Percentiles rank a stretch among this genome's conserved stretches.
Evolutionary conservation across 2,888 invertebrate genomes (phyloP).

Genomic region (Epistrophe eligans): DNA sequence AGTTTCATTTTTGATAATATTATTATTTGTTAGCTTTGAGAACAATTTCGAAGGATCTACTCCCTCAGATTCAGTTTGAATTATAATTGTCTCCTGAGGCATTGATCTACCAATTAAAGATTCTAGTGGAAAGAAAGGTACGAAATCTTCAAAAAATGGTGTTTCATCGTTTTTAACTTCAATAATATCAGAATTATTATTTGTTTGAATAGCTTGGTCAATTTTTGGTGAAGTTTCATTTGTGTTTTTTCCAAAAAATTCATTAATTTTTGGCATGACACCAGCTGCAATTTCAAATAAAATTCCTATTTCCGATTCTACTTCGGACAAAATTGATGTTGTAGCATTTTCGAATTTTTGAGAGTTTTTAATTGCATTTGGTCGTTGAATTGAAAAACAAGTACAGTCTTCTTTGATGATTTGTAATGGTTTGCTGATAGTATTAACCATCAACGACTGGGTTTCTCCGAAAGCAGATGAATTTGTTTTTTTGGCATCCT

Average conservation of each 20-base stretch:
- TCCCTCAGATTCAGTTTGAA: slow-evolving; percentile 8
- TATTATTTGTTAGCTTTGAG: neutral
- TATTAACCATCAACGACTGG: neutral
- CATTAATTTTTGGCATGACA: neutral
- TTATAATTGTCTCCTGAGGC: slow-evolving; percentile 34
- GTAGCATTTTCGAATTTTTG: slow-evolving; percentile 26
- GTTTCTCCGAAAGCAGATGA: neutral
- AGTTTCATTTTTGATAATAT: neutral
- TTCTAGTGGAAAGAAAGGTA: slow-evolving; percentile 19
- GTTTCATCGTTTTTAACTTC: slow-evolving; percentile 5
- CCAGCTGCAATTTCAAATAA: slow-evolving; percentile 38
- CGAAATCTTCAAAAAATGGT: slow-evolving; percentile 34
- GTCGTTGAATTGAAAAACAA: neutral
- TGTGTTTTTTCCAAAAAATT: neutral
- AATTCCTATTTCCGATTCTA: slow-evolving; percentile 33
- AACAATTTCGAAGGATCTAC: neutral
- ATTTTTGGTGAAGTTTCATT: neutral
- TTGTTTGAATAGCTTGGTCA: neutral
- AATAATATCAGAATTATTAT: neutral
- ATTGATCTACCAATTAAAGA: slow-evolving; percentile 15
- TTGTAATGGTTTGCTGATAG: neutral
- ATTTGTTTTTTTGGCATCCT: neutral
- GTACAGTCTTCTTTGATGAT: slow-evolving; percentile 15
- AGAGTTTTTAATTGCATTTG: neutral
- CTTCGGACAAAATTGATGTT: slow-evolving; percentile 34